These are phyloP conservation scores for Drosophila bocki DNA, from an alignment of 1,140 invertebrate species.

Conservation along the genomic window DNA sequence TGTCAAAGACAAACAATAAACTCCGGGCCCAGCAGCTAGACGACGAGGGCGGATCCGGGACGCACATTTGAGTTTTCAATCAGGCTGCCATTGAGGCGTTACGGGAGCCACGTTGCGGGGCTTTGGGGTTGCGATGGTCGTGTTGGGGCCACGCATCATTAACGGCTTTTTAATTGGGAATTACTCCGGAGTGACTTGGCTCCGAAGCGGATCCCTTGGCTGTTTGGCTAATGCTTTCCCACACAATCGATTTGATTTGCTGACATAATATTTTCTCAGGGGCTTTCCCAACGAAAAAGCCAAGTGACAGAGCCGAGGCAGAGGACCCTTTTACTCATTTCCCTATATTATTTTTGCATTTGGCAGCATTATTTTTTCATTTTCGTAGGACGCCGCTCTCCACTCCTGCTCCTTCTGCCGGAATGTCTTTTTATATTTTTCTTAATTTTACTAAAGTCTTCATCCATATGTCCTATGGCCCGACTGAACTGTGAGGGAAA, in stretches of 20 bases:
- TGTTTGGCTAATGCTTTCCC: conserved; percentile 55
- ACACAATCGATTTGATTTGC: conserved; percentile 54
- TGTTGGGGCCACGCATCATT: conserved; percentile 62
- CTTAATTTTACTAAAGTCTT: conserved; percentile 66
- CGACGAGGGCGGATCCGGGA: conserved; percentile 9
- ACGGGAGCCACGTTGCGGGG: conserved; percentile 59
- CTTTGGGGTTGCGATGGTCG: conserved; percentile 31
- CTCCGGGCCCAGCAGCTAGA: conserved; percentile 8
- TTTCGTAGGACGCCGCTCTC: conserved; percentile 48
- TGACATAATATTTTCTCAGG: conserved; percentile 48
- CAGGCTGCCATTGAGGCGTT: conserved; percentile 76
- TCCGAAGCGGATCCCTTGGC: conserved; percentile 6
- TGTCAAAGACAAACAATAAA: conserved; percentile 68
- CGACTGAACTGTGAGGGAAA: conserved; percentile 32
- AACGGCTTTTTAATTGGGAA: conserved; percentile 66
- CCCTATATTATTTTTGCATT: conserved; percentile 66
- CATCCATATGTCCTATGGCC: conserved; percentile 40
- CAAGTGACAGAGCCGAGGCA: neutral
- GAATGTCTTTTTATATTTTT: conserved; percentile 64
- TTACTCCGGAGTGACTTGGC: conserved; percentile 6
- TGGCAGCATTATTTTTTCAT: conserved; percentile 70
- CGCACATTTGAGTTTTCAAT: conserved; percentile 77
- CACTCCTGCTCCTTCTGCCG: conserved; percentile 10
- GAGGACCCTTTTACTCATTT: conserved; percentile 23
- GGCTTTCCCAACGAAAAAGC: conserved; percentile 13